Evolutionary conservation across 2,888 invertebrate genomes (phyloP).

Genomic region (Eupithecia exiguata): DNA sequence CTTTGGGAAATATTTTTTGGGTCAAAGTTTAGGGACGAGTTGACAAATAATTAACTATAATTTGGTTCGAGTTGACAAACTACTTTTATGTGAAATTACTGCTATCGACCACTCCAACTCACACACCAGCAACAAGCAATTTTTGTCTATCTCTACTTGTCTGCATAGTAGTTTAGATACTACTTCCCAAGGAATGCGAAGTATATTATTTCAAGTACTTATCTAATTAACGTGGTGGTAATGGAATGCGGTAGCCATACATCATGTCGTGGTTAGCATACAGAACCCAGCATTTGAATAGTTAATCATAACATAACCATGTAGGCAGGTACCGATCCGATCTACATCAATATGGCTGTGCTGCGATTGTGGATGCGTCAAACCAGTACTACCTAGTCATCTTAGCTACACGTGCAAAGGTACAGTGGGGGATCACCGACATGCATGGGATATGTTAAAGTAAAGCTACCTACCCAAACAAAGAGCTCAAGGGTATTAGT

Average conservation of each 20-base stretch:
- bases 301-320: constrained; percentile 59
- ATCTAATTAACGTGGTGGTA: constrained; percentile 60
- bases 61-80: neutral
- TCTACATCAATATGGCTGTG: constrained; percentile 56
- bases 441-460: no score
- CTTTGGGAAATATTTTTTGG: neutral
- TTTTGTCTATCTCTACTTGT: no score
- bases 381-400: no score
- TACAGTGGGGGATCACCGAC: no score
- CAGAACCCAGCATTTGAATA: constrained; percentile 72
- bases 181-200: neutral
- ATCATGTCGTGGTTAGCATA: constrained; percentile 68
- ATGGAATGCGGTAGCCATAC: constrained; percentile 75
- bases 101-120: neutral
- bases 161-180: neutral
- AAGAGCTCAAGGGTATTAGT: no score
- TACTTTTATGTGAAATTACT: neutral
- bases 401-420: no score
- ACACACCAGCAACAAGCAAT: no score
- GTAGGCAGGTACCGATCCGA: constrained; percentile 32
- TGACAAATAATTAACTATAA: neutral
- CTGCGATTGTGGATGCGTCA: constrained; percentile 51
- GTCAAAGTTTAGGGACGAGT: neutral
- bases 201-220: constrained; percentile 28
- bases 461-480: no score